Evolutionary conservation across 2,797 vertebrate genomes (phyloP), one percentile per base, ranked within the genome.

Genomic region (Amphiprion clarkii): DNA sequence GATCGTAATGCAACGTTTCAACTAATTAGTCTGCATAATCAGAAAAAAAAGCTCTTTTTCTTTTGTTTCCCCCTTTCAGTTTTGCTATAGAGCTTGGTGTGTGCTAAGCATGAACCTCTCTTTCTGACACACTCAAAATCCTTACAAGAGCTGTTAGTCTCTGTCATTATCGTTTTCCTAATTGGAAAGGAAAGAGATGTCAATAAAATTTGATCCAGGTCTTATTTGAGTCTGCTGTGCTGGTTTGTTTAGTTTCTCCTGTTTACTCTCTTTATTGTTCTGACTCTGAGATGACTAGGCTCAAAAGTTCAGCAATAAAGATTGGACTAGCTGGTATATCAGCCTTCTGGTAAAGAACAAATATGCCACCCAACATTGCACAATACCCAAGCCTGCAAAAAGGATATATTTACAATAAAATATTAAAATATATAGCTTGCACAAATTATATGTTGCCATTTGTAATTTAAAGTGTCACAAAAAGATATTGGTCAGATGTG

Each of bases 261-360:
- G 79, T 90, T 87, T 88, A 81, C 85, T 81, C 68, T 84, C 67
- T 74, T 90, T 90, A 92, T 90, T 92, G 88, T 82, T 85, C 25
- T 65, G 48, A 23, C 64, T 76, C 42, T 13, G 52, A 71, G 56
- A 66, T 11, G 59, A 53, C 74, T 66, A 39, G 14, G 65, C 67
- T 81, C 66, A 53, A 78, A 76, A 62, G 61, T 81, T 76, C 75
- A 89, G 80, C 74, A 77, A 83, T 87, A 85, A 84, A 82, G 61
- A 70, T 52, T 54, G 23, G 13, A 60, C 17, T 40, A 31, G 21
- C 13, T 76, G 65, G 25, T 75, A 73, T 79, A 73, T 84, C 29
- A 69, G 40, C 44, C 39, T 59, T 52, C 17, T 53, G 40, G 55
- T 4, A 8, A 54, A 71, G 6, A 75, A 63, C 31, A 66, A 52